These are phyloP conservation scores for Anoplolepis gracilipes DNA, from an alignment of 1,140 invertebrate species.

Conservation along the genomic window DNA sequence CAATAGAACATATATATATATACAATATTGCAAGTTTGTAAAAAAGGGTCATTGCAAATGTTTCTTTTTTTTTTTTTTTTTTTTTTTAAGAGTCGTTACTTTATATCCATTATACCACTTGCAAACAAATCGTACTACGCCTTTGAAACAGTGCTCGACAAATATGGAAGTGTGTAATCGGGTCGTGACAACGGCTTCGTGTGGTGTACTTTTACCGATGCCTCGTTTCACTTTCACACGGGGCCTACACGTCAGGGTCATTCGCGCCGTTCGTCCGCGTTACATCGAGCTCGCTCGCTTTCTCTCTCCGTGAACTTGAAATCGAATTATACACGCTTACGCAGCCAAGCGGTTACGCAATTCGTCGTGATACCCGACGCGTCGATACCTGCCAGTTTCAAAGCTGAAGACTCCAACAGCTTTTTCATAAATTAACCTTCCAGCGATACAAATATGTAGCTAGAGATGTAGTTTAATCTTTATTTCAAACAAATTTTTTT, in stretches of 20 bases:
- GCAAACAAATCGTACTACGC: not conserved
- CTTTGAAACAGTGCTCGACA: not conserved
- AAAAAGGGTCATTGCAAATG: not conserved
- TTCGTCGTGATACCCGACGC: constrained; percentile 53
- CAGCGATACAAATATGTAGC: not conserved
- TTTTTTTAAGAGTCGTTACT: not conserved
- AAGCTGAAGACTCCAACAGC: constrained; percentile 4
- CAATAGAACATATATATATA: too few species aligned
- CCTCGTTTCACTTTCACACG: constrained; percentile 49
- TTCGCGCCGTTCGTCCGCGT: constrained; percentile 39
- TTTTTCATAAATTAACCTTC: not conserved
- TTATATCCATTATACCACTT: not conserved
- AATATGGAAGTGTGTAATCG: constrained; percentile 48
- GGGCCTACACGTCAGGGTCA: constrained; percentile 37
- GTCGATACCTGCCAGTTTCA: constrained; percentile 20
- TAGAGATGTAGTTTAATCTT: not conserved
- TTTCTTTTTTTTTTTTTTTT: constrained; percentile 21
- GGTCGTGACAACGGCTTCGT: constrained; percentile 5
- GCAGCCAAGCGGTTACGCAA: constrained; percentile 70
- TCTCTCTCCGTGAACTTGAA: constrained; percentile 74
- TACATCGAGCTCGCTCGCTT: constrained; percentile 55
- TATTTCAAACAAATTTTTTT: not conserved
- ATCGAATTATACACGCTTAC: constrained; percentile 73
- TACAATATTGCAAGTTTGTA: not conserved
- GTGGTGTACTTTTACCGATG: constrained; percentile 32